A percentile compares a stretch with the other conserved stretches of the same genome.
These are phyloP conservation scores for Liparis tanakae DNA, from an alignment of 2,797 vertebrate species.

Conservation along the genomic window DNA sequence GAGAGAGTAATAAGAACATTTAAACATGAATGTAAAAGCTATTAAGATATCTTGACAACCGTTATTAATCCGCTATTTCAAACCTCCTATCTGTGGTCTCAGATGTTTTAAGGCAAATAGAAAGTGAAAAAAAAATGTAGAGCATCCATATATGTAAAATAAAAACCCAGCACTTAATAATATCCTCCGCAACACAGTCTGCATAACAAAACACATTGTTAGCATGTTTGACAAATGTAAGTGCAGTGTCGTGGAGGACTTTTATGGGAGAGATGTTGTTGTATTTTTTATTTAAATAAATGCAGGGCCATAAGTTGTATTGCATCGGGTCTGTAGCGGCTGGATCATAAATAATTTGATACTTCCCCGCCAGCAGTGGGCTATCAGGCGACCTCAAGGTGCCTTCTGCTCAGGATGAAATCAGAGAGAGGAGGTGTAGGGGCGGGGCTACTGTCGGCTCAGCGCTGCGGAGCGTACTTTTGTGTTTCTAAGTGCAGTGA, in stretches of 20 bases:
- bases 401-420: slow-evolving; percentile 11
- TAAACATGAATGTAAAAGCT: slow-evolving; percentile 6
- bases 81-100: slow-evolving; percentile 5
- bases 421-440: neutral
- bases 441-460: neutral
- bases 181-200: neutral
- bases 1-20: neutral
- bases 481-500: neutral
- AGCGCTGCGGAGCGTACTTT: neutral
- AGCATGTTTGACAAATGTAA: neutral
- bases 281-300: neutral
- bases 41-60: neutral
- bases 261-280: neutral
- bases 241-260: neutral
- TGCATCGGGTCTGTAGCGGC: neutral
- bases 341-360: slow-evolving; percentile 29
- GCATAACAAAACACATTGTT: neutral
- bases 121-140: slow-evolving; percentile 6
- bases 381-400: slow-evolving; percentile 16
- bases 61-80: neutral
- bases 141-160: neutral
- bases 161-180: neutral
- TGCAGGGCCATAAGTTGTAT: neutral
- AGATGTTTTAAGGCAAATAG: slow-evolving; percentile 18
- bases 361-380: slow-evolving; percentile 5